These are phyloP conservation scores for Araneus ventricosus DNA, from an alignment of 1,140 invertebrate genomes.

Conservation along the genomic window DNA sequence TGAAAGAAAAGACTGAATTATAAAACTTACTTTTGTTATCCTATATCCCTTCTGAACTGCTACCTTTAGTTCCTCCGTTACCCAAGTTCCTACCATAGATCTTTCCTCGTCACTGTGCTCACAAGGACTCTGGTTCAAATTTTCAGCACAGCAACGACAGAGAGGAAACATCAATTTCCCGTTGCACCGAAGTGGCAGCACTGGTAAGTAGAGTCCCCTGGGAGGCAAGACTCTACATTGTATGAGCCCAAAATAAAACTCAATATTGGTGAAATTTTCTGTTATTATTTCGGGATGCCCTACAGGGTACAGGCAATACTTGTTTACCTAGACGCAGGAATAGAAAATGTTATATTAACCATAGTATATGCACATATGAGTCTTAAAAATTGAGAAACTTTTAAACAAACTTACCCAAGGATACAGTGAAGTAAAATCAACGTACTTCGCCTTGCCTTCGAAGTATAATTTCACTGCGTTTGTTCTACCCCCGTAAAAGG, in stretches of 20 bases:
- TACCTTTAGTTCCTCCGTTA: background rate
- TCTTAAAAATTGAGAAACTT: too few relatives aligned
- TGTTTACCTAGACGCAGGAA: background rate
- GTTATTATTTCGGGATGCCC: too few relatives aligned
- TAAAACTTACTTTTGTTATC: background rate
- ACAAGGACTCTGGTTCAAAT: background rate
- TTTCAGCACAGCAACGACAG: background rate
- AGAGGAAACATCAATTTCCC: background rate
- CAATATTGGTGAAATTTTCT: background rate
- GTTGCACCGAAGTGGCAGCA: background rate
- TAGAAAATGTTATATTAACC: too few relatives aligned
- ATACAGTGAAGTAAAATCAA: background rate
- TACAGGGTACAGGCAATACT: background rate
- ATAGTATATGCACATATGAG: too few relatives aligned
- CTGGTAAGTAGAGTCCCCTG: background rate
- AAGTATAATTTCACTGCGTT: too few relatives aligned
- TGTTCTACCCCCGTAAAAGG: too few relatives aligned
- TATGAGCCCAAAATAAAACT: background rate
- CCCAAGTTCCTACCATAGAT: too few relatives aligned
- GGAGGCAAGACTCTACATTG: background rate
- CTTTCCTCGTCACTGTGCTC: too few relatives aligned
- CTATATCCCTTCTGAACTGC: background rate
- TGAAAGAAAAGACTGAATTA: background rate
- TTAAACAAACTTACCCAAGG: too few relatives aligned
- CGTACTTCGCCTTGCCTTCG: too few relatives aligned